Base-by-base conservation (phyloP, 2,888 invertebrate species). In the Cephus nigrinus region DNA sequence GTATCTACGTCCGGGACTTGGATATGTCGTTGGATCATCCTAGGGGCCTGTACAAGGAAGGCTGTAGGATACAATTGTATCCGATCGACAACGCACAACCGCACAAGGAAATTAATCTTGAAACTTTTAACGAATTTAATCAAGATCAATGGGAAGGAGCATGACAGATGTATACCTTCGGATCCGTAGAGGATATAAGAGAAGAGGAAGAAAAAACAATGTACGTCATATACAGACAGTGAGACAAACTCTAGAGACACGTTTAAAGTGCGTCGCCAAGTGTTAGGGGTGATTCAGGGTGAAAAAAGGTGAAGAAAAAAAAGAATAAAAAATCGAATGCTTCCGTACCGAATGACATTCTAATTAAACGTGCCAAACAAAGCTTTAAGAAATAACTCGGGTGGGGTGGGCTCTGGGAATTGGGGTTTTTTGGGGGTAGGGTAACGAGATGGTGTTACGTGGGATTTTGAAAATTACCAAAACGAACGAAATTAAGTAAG, bases 291-390 rank as follows among this genome's bases (percentile, higher is more conserved):
- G 81, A 84, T 82, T 85, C 86, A 88, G 68, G 75, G 73, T 75
- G 76, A 78, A 80, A 68, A 75, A 75, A 78, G 73, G 76, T 76
- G 80, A 75, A 34, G 11, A 12, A 35, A 35, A 35, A 76, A 82
- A 77, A 75, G 75, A 78, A 85, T 81, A 83, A 81, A 88, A 85
- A 88, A 88, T 88, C 86, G 85, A 89, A 88, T 87, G 87, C 87
- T 89, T 88, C 87, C 87, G 87, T 87, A 87, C 85, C 86, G 86
- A 90, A 86, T 88, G 86, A 90, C 88, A 90, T 91, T 91, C 88
- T 90, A 90, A 91, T 89, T 86, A 88, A 88, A 91, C 87, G 91
- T 91, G 91, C 91, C 91, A 90, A 90, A 89, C 84, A 86, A 89
- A 87, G 88, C 89, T 89, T 89, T 88, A 87, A 88, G 82, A 81